Evolutionary conservation across 2,888 invertebrate species (phyloP), one percentile per base, ranked within the genome.

Genomic region (Microctonus aethiopoides): DNA sequence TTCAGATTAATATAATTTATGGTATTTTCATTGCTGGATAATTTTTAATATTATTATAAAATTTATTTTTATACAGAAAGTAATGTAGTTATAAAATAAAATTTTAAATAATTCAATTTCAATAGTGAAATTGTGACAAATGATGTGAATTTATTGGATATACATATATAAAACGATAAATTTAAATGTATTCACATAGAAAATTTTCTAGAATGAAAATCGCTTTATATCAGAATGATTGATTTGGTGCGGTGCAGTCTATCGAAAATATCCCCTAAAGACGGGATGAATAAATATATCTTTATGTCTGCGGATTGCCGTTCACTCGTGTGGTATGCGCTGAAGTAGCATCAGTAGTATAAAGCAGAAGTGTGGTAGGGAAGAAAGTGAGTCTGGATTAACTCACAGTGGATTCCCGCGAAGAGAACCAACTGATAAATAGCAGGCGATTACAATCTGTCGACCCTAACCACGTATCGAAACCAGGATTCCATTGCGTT

Each of bases 381-480:
- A 29, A 51, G 36, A n/a, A 16, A 41, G n/a, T 13, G 51, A 32
- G 59, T 75, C 74, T 74, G 77, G 75, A 80, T 80, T 80, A 80
- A 78, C 79, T 79, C 72, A 69, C 72, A 69, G 66, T 67, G 61
- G 72, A 76, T 76, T 78, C 73, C 74, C 41, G 65, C 41, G 65
- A 64, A 56, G 70, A 54, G 72, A 71, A 70, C 73, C 76, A 67
- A 67, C 77, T 79, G 80, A 81, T 81, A 80, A 81, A 81, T 81
- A 76, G 77, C 73, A 71, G 61, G 65, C 77, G 80, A 81, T 81
- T 81, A 81, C 76, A 68, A 71, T 70, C 77, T 74, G 80, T 79
- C 75, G 76, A 68, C 75, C 67, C 71, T 74, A 71, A 77, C 78
- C 78, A 75, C 78, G 71, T 76, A 76, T 76, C 69, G 76, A 78